Base-by-base conservation (phyloP, 2,113 vertebrate species). In the Anas platyrhynchos region DNA sequence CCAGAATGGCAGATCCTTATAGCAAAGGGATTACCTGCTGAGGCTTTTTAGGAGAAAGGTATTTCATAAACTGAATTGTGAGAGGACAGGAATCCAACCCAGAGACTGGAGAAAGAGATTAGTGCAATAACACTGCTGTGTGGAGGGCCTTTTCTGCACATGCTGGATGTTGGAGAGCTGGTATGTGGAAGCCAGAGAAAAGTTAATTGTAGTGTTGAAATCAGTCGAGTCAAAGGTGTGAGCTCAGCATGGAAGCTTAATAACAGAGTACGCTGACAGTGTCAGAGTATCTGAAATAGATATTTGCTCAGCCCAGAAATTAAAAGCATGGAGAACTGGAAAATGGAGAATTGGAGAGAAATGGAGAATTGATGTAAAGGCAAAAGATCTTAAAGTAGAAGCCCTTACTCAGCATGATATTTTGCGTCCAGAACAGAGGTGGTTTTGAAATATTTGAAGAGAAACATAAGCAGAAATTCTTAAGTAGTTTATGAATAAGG, bases 51-150 rank as follows among this genome's bases (percentile, higher is more conserved):
- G 38, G 71, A 72, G 71, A 38, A 44, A 46, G 27, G 25, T 15
- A 36, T 27, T 43, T 56, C 1, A 0, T 13, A n/a, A 59, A 29
- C 18, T 21, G 22, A 52, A 34, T 7, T 67, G 38, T 16, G 36
- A 65, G 65, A 48, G 71, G 69, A 76, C 29, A 21, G 29, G 76
- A 48, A 13, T 46, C 44, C 58, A 63, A 41, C 52, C 31, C 32
- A 23, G 54, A 5, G 66, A 29, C 41, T 8, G 17, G 50, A 76
- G 67, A 3, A 61, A 58, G 56, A 68, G n/a, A 36, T 65, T 4
- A 34, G 43, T 50, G 29, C n/a, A 14, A 0, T 14, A 50, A 14
- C 7, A 1, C 9, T 18, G 14, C 38, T 65, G 52, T 44, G 29
- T 26, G 48, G 58, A 34, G 52, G 26, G 41, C 46, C 15, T 72